Base-by-base conservation (phyloP, 2,888 invertebrate genomes). In the Drosophila nr. perissopoda region DNA sequence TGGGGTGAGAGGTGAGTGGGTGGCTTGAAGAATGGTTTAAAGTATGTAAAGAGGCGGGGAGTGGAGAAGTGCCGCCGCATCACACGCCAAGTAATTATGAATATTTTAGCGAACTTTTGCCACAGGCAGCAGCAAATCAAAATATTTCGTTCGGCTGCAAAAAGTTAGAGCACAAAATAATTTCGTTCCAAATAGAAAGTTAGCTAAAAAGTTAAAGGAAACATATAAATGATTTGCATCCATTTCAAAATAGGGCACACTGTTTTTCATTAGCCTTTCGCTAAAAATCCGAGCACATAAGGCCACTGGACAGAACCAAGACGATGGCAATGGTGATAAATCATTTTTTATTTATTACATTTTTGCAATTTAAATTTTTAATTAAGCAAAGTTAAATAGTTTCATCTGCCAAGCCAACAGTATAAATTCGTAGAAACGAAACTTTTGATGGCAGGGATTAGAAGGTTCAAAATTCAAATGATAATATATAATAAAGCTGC, bases 21-120 rank as follows among this genome's bases (percentile, higher is more conserved):
- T 42, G 25, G 34, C 10, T 54, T 25, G 56, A 21, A 52, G 25
- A 6, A 48, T 18, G 25, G 40, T 29, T 34, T 40, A 62, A 60
- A 38, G 29, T 49, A 29, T 11, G 27, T 18, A n/a, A 18, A 36
- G 54, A 18, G 18, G 1, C 11, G 42, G 31, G n/a, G 51, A n/a
- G 10, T 53, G 49, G 42, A 58, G 38, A 78, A 88, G 72, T 86
- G 75, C 75, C 81, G 73, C 76, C 83, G 88, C 89, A 83, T 87
- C 86, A 86, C 86, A 83, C 89, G 86, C 89, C 82, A 81, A 86
- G 89, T 90, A 87, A 87, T 87, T 87, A 87, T 87, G 87, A 87
- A 87, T 87, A 90, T 87, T 90, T 87, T 86, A 88, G 81, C 90
- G 83, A 87, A 87, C 87, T 87, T 90, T 87, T 90, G 81, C 89